phyloP scores from a whole-genome alignment of 2,113 vertebrate genomes.

The Dinomys branickii region DNA sequence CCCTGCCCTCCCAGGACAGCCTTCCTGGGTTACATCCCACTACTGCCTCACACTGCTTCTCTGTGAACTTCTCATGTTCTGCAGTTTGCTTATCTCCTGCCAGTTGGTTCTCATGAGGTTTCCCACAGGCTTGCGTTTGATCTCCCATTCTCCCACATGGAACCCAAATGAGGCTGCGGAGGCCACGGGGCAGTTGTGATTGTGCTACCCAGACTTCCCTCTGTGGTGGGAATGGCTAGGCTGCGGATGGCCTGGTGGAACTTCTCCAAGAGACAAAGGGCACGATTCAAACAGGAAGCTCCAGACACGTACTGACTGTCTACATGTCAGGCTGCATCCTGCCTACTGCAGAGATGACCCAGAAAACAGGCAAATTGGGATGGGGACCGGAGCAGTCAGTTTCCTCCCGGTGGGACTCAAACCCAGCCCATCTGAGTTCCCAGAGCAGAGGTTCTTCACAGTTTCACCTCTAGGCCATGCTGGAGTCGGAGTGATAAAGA shows the following conservation, averaged over 20 bases:
- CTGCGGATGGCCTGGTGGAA: neutral
- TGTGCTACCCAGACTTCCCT: neutral
- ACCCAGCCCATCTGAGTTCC: neutral
- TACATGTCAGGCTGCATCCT: accelerated
- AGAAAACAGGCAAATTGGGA: accelerated
- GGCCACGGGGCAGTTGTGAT: neutral
- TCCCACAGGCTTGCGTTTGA: neutral
- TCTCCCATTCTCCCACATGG: neutral
- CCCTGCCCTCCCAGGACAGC: accelerated
- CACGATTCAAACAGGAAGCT: neutral
- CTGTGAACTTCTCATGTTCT: neutral
- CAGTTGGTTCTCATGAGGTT: neutral
- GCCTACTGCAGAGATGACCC: neutral
- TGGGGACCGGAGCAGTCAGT: accelerated
- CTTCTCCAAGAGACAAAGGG: neutral
- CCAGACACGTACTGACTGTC: neutral
- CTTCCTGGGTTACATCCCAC: neutral
- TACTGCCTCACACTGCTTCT: neutral
- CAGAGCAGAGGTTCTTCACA: neutral
- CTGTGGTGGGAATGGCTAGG: neutral
- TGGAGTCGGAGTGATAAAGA: accelerated
- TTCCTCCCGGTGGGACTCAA: neutral
- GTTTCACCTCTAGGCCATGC: neutral
- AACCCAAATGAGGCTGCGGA: slow-evolving; percentile 12
- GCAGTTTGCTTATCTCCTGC: neutral